Percentiles rank a stretch among this genome's conserved stretches.
These are phyloP conservation scores for Tyrannus savana DNA, from an alignment of 2,113 vertebrate species.

Conservation along the genomic window DNA sequence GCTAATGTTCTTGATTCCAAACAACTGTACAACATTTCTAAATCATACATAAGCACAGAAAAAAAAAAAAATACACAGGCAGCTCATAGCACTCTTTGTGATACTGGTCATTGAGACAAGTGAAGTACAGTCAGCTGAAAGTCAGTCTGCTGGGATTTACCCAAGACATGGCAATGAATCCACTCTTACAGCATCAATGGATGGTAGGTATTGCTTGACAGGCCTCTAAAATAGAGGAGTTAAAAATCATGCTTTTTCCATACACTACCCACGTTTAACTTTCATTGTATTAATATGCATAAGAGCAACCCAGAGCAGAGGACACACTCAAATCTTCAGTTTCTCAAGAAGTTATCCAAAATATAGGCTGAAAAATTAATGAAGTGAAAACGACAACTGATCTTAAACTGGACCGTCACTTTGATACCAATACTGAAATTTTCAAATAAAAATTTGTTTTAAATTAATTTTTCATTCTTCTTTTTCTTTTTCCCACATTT, in stretches of 20 bases:
- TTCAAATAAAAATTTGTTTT: not conserved
- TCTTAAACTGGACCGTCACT: not conserved
- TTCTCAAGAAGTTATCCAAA: not conserved
- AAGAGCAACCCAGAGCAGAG: not conserved
- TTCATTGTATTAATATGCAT: not conserved
- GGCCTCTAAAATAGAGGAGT: not conserved
- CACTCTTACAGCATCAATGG: not conserved
- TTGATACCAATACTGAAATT: not conserved
- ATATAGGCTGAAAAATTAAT: not conserved
- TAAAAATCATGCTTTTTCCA: not conserved
- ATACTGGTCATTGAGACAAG: not conserved
- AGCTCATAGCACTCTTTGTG: not conserved
- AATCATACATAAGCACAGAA: not conserved
- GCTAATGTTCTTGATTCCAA: not conserved
- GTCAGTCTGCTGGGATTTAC: not conserved
- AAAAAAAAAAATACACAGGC: not conserved
- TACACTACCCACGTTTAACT: not conserved
- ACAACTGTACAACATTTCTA: not conserved
- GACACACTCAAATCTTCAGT: not conserved
- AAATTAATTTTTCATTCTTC: not conserved
- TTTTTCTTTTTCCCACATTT: not conserved
- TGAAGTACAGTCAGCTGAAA: not conserved
- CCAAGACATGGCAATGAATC: not conserved
- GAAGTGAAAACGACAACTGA: not conserved
- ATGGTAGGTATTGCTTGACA: not conserved